These are phyloP conservation scores for Choloepus hoffmanni DNA, from an alignment of 2,113 vertebrate genomes.

Conservation along the genomic window DNA sequence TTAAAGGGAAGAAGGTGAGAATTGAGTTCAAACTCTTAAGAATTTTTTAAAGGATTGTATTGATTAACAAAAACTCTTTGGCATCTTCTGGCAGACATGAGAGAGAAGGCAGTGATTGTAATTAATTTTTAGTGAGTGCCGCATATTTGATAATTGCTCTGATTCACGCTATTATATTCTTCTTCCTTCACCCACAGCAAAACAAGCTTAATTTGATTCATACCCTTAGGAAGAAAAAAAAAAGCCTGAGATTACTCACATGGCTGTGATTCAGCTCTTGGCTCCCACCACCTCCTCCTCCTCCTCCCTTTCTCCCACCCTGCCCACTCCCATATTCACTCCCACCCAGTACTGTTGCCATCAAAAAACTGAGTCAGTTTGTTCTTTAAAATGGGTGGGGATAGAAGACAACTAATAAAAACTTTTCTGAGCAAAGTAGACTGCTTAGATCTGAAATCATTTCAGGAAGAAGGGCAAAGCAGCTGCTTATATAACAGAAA, in stretches of 20 bases:
- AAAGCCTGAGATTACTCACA: slow-evolving; percentile 87
- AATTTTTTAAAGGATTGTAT: slow-evolving; percentile 79
- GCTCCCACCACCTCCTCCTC: slow-evolving; percentile 46
- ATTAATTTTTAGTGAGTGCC: slow-evolving; percentile 87
- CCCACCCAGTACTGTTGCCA: slow-evolving; percentile 84
- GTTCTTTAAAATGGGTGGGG: slow-evolving; percentile 83
- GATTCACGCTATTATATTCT: slow-evolving; percentile 92
- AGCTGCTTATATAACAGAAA: slow-evolving; percentile 72
- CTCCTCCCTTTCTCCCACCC: slow-evolving; percentile 83
- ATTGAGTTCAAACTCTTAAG: slow-evolving; percentile 74
- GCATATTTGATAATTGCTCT: slow-evolving; percentile 90
- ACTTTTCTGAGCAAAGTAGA: slow-evolving; percentile 75
- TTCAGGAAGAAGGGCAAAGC: slow-evolving; percentile 52
- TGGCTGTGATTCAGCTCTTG: slow-evolving; percentile 90
- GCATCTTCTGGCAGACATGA: slow-evolving; percentile 79
- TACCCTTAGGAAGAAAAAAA: slow-evolving; percentile 85
- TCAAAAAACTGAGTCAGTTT: slow-evolving; percentile 83
- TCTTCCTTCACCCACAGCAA: slow-evolving; percentile 90
- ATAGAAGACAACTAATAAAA: slow-evolving; percentile 82
- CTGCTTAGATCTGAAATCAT: slow-evolving; percentile 71
- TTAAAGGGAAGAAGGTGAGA: slow-evolving; percentile 74
- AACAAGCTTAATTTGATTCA: slow-evolving; percentile 92
- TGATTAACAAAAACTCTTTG: slow-evolving; percentile 81
- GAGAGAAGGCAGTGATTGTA: slow-evolving; percentile 84
- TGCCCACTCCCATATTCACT: slow-evolving; percentile 82